Evolutionary conservation across 2,113 vertebrate genomes (phyloP), one percentile per base, ranked within the genome.

Genomic region (Megalops atlanticus): DNA sequence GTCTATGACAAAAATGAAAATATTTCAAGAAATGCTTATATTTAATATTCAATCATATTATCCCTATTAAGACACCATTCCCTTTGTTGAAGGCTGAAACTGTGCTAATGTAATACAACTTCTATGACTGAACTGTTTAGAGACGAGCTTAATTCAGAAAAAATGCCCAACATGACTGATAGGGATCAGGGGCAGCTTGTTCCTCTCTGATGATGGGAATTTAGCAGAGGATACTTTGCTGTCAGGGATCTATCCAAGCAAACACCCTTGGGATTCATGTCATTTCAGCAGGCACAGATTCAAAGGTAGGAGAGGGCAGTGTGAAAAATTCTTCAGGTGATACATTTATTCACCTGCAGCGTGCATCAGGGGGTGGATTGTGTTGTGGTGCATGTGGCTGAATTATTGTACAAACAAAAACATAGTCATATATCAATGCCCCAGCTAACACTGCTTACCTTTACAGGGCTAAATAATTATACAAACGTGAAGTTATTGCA

Each of bases 191-290:
- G 70, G 40, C 77, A 79, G 80, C 72, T 78, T 38, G 35, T 36
- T 47, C 75, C 36, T 52, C 52, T 35, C 31, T 24, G 75, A 52
- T 33, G 43, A 35, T 36, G 43, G n/a, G n/a, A 70, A 74, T 84
- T 27, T 41, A 49, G 78, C 78, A 36, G 41, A 45, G 36, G 38
- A 69, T 86, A 87, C 86, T 82, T 87, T 84, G 85, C 47, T 64
- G 21, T 73, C 76, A 24, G 85, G 78, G 85, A 81, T 87, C 80
- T 72, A n/a, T n/a, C n/a, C n/a, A n/a, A n/a, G n/a, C n/a, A n/a
- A n/a, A n/a, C n/a, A n/a, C n/a, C n/a, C n/a, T n/a, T n/a, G n/a
- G n/a, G n/a, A n/a, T n/a, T n/a, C n/a, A n/a, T n/a, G n/a, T n/a
- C n/a, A n/a, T n/a, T n/a, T n/a, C n/a, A n/a, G n/a, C n/a, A n/a